Conservation (phyloP, 2,888 invertebrate species). For the Apotomis turbidana region DNA sequence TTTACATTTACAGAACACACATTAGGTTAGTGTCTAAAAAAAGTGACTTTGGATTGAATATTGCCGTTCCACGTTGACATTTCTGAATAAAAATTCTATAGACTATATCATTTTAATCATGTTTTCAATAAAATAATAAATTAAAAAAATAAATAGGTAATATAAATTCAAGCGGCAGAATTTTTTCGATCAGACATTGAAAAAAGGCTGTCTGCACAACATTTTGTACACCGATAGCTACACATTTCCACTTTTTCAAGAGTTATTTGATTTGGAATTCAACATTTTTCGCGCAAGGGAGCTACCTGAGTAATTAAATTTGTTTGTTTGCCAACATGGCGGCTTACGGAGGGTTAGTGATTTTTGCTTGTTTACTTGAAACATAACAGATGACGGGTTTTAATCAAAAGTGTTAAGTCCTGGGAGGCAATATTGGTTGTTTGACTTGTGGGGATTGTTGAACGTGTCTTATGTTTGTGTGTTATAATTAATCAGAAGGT, state of each 20-base stretch:
- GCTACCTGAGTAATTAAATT: constrained; percentile 64
- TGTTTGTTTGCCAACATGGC: constrained; percentile 58
- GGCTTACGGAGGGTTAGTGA: constrained; percentile 57
- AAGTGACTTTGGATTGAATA: no score
- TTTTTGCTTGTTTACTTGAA: constrained; percentile 61
- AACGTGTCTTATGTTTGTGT: background rate
- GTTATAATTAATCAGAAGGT: background rate
- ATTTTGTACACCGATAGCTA: background rate
- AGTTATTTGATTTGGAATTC: constrained; percentile 50
- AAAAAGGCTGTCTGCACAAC: background rate
- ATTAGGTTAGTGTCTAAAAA: no score
- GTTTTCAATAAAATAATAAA: no score
- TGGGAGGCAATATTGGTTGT: constrained; percentile 33
- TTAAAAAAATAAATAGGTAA: no score
- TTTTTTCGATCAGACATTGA: no score
- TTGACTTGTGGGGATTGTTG: constrained; percentile 21
- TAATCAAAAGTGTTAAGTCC: constrained; percentile 61
- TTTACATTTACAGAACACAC: no score
- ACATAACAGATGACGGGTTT: constrained; percentile 62
- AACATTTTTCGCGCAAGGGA: constrained; percentile 47
- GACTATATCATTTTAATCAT: no score
- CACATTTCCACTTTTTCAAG: constrained; percentile 33
- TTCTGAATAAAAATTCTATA: no score
- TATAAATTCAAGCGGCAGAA: no score
- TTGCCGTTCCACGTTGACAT: no score